These are phyloP conservation scores for Zosterops pallidus DNA, from an alignment of 2,113 vertebrate genomes.

Conservation along the genomic window DNA sequence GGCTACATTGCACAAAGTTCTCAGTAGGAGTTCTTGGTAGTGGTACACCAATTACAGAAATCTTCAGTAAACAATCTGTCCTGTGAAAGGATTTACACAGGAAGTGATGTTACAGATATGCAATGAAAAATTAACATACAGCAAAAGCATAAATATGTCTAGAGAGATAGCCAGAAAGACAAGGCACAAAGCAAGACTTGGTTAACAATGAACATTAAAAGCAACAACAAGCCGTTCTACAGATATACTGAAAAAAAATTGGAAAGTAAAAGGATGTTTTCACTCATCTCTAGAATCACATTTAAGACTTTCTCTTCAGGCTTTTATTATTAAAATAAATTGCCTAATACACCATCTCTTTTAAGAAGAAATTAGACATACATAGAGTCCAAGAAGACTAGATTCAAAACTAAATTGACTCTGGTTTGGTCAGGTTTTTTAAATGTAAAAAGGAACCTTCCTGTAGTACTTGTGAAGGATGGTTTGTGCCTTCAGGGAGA, in stretches of 20 bases:
- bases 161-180: neutral
- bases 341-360: neutral
- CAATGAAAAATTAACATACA: neutral
- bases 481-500: neutral
- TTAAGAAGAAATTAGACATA: neutral
- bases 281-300: neutral
- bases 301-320: neutral
- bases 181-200: neutral
- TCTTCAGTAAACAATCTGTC: neutral
- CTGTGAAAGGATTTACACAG: neutral
- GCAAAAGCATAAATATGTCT: neutral
- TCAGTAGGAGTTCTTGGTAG: neutral
- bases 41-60: neutral
- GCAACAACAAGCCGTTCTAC: neutral
- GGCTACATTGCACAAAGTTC: neutral
- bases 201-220: neutral
- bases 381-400: neutral
- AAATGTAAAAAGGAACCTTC: neutral
- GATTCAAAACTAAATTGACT: neutral
- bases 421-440: neutral
- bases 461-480: neutral
- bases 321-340: neutral
- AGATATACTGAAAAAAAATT: neutral
- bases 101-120: neutral
- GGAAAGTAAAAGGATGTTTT: neutral